phyloP scores from a whole-genome alignment of 2,888 invertebrate species.

The Mesopsocus fuscifrons region DNA sequence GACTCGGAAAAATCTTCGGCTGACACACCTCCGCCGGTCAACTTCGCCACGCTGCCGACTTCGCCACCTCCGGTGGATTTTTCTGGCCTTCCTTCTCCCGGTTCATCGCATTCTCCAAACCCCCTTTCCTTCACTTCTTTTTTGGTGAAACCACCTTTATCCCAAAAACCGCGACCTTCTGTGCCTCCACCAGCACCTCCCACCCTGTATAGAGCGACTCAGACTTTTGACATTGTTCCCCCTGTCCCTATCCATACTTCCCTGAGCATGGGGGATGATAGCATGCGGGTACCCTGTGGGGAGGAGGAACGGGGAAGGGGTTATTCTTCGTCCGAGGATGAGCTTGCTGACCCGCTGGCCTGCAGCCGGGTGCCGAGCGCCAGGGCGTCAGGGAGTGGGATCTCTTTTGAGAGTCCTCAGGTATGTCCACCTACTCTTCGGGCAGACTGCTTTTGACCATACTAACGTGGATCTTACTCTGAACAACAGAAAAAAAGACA shows the following conservation, averaged over 20 bases:
- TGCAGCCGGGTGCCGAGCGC: constrained; percentile 17
- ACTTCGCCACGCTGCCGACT: constrained; percentile 29
- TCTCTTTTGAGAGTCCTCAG: background rate
- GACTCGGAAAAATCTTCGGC: constrained; percentile 24
- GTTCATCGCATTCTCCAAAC: constrained; percentile 29
- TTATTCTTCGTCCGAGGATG: constrained; percentile 7
- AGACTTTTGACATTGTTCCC: background rate
- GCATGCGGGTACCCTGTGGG: too few species aligned
- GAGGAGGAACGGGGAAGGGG: constrained; percentile 16
- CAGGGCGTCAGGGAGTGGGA: constrained; percentile 16
- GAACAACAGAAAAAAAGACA: too few species aligned
- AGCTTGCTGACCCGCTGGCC: constrained; percentile 15
- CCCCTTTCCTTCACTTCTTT: too few species aligned
- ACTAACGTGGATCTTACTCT: too few species aligned
- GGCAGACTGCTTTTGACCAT: too few species aligned
- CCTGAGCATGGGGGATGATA: background rate
- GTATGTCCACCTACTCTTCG: too few species aligned
- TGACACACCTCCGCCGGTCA: constrained; percentile 28
- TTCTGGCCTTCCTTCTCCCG: constrained; percentile 29
- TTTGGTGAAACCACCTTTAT: too few species aligned
- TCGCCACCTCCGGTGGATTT: constrained; percentile 20
- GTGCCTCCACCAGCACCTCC: constrained; percentile 29
- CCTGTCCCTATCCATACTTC: background rate
- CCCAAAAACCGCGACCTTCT: too few species aligned
- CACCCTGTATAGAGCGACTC: constrained; percentile 7